These are phyloP conservation scores for Synergus itoensis DNA, from an alignment of 2,888 invertebrate genomes.

Conservation along the genomic window DNA sequence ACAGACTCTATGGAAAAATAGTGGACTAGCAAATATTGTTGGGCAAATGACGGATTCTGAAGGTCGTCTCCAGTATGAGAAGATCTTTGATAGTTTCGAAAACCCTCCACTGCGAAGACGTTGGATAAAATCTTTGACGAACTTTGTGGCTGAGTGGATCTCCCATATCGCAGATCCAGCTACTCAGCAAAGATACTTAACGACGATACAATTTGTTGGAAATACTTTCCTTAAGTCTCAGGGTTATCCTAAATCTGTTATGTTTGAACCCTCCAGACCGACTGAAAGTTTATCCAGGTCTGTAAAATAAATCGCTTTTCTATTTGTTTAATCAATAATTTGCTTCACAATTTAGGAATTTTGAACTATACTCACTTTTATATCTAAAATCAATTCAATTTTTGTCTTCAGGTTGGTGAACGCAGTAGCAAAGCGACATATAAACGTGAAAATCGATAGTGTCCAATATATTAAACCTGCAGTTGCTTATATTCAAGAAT, in stretches of 20 bases:
- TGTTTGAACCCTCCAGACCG: conserved; percentile 85
- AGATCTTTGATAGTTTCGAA: conserved; percentile 88
- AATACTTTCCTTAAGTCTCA: conserved; percentile 88
- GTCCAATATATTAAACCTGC: conserved; percentile 88
- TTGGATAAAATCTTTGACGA: conserved; percentile 89
- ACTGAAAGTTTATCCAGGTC: conserved; percentile 84
- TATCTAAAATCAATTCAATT: neutral
- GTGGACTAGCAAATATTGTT: conserved; percentile 85
- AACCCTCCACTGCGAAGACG: conserved; percentile 89
- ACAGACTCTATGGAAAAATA: conserved; percentile 85
- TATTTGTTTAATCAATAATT: neutral
- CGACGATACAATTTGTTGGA: conserved; percentile 84
- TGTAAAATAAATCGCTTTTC: neutral
- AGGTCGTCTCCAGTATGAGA: conserved; percentile 86
- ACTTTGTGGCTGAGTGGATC: conserved; percentile 87
- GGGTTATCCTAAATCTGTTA: conserved; percentile 85
- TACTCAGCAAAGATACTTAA: conserved; percentile 86
- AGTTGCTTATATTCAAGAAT: conserved; percentile 85
- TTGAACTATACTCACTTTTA: neutral
- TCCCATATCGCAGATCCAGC: conserved; percentile 87
- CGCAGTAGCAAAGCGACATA: conserved; percentile 84
- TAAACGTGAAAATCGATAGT: conserved; percentile 86
- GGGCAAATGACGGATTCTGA: conserved; percentile 85
- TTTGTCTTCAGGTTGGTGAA: conserved; percentile 80
- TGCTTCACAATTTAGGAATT: neutral